Evolutionary conservation across 2,888 invertebrate species (phyloP).

Genomic region (Limnephilus marmoratus): DNA sequence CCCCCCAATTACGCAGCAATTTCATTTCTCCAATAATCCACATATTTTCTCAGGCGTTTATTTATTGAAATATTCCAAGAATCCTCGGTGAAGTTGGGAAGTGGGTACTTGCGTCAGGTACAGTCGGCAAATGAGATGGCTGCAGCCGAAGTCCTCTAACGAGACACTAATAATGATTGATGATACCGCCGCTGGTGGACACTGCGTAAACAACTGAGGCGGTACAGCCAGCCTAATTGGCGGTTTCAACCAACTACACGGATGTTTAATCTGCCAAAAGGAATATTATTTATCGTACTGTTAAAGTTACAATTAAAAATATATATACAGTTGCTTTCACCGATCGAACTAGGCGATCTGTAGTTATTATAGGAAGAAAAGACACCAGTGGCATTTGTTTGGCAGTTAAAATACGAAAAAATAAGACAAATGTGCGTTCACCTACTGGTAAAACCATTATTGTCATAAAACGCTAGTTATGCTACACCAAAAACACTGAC

Average conservation of each 20-base stretch:
- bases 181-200: constrained; percentile 57
- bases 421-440: no score
- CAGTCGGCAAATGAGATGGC: constrained; percentile 41
- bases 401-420: no score
- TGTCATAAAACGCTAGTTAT: no score
- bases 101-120: constrained; percentile 10
- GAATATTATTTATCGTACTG: neutral
- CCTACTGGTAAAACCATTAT: no score
- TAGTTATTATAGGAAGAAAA: no score
- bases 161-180: constrained; percentile 66
- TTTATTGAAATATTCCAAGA: constrained; percentile 18
- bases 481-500: no score
- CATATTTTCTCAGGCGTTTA: neutral
- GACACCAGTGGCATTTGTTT: no score
- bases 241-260: neutral
- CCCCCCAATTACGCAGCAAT: neutral
- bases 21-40: neutral
- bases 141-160: constrained; percentile 54
- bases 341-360: no score
- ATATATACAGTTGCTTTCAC: neutral
- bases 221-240: constrained; percentile 41
- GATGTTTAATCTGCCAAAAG: neutral
- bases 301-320: neutral
- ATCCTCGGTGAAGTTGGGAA: neutral
- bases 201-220: constrained; percentile 55